These are phyloP conservation scores for Enteromius trimaculatus DNA, from an alignment of 2,797 vertebrate species.

Conservation along the genomic window DNA sequence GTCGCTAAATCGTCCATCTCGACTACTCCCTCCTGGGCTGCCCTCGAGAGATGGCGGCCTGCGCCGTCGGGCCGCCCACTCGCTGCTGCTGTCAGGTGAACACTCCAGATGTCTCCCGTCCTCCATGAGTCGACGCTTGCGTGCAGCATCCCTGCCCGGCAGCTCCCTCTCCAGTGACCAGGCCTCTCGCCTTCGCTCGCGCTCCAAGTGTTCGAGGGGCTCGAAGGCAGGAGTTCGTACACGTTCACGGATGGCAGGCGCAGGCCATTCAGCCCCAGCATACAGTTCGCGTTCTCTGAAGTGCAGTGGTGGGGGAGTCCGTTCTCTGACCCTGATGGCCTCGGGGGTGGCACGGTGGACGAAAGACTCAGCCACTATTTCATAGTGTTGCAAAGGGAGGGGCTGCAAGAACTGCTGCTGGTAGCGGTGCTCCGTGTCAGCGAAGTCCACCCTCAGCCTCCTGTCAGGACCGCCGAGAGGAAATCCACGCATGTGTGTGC, in stretches of 20 bases:
- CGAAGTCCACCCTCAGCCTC: constrained; percentile 94
- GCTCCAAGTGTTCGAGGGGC: constrained; percentile 90
- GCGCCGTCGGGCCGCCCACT: constrained; percentile 86
- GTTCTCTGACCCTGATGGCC: constrained; percentile 90
- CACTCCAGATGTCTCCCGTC: constrained; percentile 91
- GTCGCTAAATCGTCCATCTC: constrained; percentile 91
- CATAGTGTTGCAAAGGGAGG: constrained; percentile 91
- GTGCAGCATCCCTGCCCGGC: constrained; percentile 85
- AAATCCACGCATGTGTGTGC: constrained; percentile 97
- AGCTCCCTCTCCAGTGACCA: constrained; percentile 95
- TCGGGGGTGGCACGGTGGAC: constrained; percentile 91
- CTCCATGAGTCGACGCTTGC: constrained; percentile 88
- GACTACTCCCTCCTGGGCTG: constrained; percentile 88
- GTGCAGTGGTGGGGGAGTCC: constrained; percentile 92
- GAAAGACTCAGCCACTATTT: constrained; percentile 90
- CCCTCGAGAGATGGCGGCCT: constrained; percentile 84
- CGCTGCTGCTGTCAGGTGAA: constrained; percentile 91
- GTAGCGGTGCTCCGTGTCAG: constrained; percentile 95
- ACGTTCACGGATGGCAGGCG: constrained; percentile 89
- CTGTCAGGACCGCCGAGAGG: constrained; percentile 93
- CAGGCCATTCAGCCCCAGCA: constrained; percentile 89
- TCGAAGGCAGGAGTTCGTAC: constrained; percentile 90
- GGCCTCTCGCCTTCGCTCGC: constrained; percentile 85
- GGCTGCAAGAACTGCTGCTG: constrained; percentile 96
- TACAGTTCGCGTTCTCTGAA: constrained; percentile 96